Evolutionary conservation across 2,888 invertebrate genomes (phyloP).

Genomic region (Miltochrista miniata): DNA sequence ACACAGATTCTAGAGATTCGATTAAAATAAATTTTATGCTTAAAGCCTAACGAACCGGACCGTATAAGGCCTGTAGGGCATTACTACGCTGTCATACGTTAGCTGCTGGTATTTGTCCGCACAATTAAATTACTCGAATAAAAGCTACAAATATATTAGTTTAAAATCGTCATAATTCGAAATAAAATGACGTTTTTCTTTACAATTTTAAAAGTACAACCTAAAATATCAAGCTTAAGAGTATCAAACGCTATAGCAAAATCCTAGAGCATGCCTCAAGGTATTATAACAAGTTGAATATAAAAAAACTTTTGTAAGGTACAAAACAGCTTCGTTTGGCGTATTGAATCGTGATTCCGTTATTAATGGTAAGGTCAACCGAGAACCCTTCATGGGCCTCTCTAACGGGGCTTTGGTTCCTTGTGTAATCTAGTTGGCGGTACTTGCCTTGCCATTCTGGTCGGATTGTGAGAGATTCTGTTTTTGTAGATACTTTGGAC

Average conservation of each 20-base stretch:
- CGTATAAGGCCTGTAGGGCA: too few species aligned
- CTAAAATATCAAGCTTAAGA: not conserved
- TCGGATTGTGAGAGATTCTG: not conserved
- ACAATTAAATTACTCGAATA: too few species aligned
- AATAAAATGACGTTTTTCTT: too few species aligned
- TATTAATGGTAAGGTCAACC: slow-evolving; percentile 43
- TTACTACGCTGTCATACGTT: too few species aligned
- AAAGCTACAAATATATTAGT: too few species aligned
- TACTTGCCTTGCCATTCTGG: slow-evolving; percentile 19
- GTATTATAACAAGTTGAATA: not conserved
- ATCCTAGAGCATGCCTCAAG: not conserved
- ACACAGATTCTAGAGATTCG: too few species aligned
- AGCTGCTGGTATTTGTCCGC: too few species aligned
- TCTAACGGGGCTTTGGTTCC: slow-evolving; percentile 38
- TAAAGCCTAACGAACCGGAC: too few species aligned
- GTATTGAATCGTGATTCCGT: slow-evolving; percentile 37
- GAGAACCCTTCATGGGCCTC: slow-evolving; percentile 49
- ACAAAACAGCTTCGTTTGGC: slow-evolving; percentile 19
- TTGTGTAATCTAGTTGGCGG: slow-evolving; percentile 35
- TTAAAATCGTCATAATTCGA: too few species aligned
- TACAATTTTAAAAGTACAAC: too few species aligned
- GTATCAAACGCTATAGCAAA: not conserved
- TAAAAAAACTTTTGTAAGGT: not conserved
- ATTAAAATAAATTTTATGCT: too few species aligned
- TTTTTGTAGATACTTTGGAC: not conserved